phyloP scores from a whole-genome alignment of 2,888 invertebrate species.

The Microctonus aethiopoides region DNA sequence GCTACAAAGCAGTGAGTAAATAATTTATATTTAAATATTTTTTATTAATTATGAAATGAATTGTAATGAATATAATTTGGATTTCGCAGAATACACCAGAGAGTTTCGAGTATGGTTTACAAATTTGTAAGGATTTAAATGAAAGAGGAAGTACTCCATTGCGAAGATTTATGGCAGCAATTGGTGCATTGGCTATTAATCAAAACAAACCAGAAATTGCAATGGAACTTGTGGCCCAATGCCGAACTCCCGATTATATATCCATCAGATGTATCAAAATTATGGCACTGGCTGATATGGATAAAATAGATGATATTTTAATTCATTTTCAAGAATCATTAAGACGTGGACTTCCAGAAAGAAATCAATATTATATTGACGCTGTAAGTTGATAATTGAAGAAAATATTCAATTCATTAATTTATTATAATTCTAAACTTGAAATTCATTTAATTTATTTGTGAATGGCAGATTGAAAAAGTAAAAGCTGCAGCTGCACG shows the following conservation, averaged over 20 bases:
- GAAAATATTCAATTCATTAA: background rate
- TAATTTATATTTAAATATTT: background rate
- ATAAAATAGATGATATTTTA: constrained; percentile 75
- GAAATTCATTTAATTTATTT: background rate
- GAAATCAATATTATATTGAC: constrained; percentile 74
- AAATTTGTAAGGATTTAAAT: constrained; percentile 73
- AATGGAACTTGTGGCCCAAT: constrained; percentile 73
- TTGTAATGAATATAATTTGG: background rate
- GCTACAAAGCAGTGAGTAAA: constrained; percentile 77
- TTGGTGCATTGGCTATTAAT: constrained; percentile 76
- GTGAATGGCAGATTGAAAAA: constrained; percentile 68
- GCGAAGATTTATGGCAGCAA: constrained; percentile 74
- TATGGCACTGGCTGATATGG: constrained; percentile 72
- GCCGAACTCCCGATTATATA: constrained; percentile 73
- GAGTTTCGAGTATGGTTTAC: constrained; percentile 74
- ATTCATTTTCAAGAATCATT: constrained; percentile 72
- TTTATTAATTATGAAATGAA: background rate
- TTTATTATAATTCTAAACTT: background rate
- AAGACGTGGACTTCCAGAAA: constrained; percentile 70
- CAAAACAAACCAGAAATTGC: constrained; percentile 77
- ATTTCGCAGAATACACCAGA: constrained; percentile 72
- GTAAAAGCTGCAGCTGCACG: constrained; percentile 69
- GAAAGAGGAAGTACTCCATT: constrained; percentile 71
- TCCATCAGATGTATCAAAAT: constrained; percentile 79
- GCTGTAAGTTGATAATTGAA: constrained; percentile 68